phyloP scores from a whole-genome alignment of 2,113 vertebrate species.

The Cyprinodon variegatus region DNA sequence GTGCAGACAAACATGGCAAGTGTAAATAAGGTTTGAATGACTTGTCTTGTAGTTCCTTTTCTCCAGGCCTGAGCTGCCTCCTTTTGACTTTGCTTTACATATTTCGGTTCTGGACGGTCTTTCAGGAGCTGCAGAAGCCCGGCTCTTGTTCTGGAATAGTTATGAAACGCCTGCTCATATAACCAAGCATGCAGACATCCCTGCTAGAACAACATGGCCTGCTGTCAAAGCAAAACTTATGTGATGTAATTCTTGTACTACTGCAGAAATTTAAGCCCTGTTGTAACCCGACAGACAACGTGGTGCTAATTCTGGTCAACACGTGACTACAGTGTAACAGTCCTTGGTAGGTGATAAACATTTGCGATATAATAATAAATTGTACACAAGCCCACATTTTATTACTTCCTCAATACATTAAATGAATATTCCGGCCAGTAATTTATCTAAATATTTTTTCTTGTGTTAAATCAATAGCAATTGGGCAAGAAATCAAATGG shows the following conservation, averaged over 20 bases:
- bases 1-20: constrained; percentile 54
- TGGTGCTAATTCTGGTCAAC: constrained; percentile 45
- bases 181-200: constrained; percentile 65
- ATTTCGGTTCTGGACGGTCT: constrained; percentile 47
- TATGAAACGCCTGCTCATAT: constrained; percentile 72
- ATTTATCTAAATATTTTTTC: neutral
- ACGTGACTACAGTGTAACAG: constrained; percentile 21
- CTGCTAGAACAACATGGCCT: constrained; percentile 70
- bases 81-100: constrained; percentile 58
- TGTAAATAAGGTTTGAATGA: constrained; percentile 63
- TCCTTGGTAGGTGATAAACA: constrained; percentile 10
- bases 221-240: constrained; percentile 62
- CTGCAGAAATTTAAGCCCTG: constrained; percentile 59
- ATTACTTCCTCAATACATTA: neutral
- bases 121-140: constrained; percentile 56
- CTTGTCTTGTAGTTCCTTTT: constrained; percentile 48
- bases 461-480: neutral
- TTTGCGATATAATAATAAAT: neutral
- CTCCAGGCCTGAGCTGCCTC: constrained; percentile 38
- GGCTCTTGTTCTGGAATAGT: constrained; percentile 62
- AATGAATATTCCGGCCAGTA: neutral
- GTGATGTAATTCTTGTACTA: constrained; percentile 41
- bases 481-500: neutral
- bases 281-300: constrained; percentile 48
- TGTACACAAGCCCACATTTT: neutral